Evolutionary conservation across 2,797 vertebrate species (phyloP).

Genomic region (Emys orbicularis): DNA sequence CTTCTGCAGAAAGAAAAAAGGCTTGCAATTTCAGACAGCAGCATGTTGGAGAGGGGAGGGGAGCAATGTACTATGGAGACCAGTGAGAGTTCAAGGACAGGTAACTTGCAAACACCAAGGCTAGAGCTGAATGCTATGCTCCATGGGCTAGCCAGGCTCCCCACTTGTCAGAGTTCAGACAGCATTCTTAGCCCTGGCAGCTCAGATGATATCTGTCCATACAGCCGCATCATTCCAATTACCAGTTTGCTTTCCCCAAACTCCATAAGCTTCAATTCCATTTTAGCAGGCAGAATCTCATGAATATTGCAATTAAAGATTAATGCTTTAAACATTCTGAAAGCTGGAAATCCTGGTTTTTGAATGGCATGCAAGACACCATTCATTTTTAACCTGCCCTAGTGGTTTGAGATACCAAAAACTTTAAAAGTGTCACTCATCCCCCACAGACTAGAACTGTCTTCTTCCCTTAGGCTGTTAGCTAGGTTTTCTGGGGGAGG

Average conservation of each 20-base stretch:
- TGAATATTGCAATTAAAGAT: conserved; percentile 55
- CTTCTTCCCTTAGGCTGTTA: conserved; percentile 56
- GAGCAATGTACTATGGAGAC: not conserved
- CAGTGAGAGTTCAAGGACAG: not conserved
- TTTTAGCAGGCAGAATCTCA: conserved; percentile 40
- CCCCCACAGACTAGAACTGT: conserved; percentile 62
- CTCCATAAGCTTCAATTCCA: conserved; percentile 6
- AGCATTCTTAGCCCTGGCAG: conserved; percentile 33
- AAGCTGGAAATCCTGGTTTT: conserved; percentile 44
- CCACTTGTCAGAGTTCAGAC: conserved; percentile 1
- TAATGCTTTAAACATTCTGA: conserved; percentile 54
- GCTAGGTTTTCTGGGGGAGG: not conserved
- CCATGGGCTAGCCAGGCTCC: not conserved
- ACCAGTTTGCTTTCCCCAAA: conserved; percentile 26
- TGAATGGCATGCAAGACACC: conserved; percentile 4
- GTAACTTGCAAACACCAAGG: not conserved
- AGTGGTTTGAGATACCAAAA: conserved; percentile 50
- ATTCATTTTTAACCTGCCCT: conserved; percentile 55
- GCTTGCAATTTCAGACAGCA: not conserved
- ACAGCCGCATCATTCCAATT: conserved; percentile 25
- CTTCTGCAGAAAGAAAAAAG: not conserved
- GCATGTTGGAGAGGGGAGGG: not conserved
- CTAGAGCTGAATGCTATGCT: not conserved
- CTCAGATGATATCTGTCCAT: conserved; percentile 2
- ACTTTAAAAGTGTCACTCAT: conserved; percentile 52